Conservation (phyloP, 2,888 invertebrate species). For the Bibio marci region DNA sequence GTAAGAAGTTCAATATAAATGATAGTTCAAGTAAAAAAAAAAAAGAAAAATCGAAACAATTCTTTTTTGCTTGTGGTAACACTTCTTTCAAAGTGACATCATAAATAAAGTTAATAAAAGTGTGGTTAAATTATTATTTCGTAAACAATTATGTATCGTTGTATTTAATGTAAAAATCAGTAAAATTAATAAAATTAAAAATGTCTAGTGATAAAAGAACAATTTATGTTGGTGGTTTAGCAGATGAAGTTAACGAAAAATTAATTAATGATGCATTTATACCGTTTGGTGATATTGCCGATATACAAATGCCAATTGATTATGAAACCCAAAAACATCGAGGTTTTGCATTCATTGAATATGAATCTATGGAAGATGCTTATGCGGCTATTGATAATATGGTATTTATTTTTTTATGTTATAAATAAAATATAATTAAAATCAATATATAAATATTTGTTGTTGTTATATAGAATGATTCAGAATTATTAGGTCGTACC, state of each 20-base stretch:
- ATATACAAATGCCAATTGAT: constrained; percentile 90
- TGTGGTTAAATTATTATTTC: no score
- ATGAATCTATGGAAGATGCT: constrained; percentile 95
- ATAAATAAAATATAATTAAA: background rate
- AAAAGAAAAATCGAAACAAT: no score
- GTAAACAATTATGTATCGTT: no score
- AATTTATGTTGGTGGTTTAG: constrained; percentile 71
- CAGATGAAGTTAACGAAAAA: constrained; percentile 94
- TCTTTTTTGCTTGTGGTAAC: no score
- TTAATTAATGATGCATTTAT: constrained; percentile 91
- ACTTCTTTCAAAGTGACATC: no score
- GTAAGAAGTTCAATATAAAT: no score
- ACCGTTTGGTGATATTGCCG: constrained; percentile 96
- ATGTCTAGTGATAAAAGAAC: constrained; percentile 59
- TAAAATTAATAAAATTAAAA: constrained; percentile 8
- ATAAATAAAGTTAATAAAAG: no score
- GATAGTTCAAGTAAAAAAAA: no score
- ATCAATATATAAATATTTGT: background rate
- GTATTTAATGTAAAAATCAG: no score
- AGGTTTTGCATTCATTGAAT: constrained; percentile 98
- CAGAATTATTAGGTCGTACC: constrained; percentile 91
- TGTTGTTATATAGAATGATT: constrained; percentile 60
- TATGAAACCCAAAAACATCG: constrained; percentile 94
- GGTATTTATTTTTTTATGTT: constrained; percentile 46
- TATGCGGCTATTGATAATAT: constrained; percentile 97